These are phyloP conservation scores for Mythimna loreyi DNA, from an alignment of 2,888 invertebrate species.

Conservation along the genomic window DNA sequence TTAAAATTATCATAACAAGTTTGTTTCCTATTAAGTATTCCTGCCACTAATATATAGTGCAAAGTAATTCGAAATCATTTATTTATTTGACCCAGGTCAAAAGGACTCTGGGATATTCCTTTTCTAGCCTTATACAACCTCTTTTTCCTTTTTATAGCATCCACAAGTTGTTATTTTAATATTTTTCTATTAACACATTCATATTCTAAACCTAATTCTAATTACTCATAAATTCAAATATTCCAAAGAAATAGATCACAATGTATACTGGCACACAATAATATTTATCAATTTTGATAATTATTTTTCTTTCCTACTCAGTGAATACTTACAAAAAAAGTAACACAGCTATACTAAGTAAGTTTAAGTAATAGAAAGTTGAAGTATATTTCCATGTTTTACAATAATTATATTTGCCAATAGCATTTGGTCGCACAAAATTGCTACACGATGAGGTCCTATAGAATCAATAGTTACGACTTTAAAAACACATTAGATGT, in stretches of 20 bases:
- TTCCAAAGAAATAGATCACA: background rate
- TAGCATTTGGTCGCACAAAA: background rate
- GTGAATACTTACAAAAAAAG: conserved; percentile 3
- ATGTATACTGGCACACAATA: background rate
- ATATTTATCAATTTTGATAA: conserved; percentile 7
- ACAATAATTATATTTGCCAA: no score
- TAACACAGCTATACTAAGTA: background rate
- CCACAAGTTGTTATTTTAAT: background rate
- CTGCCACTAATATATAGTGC: no score
- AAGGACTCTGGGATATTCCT: background rate
- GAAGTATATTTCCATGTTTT: background rate
- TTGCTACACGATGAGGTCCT: conserved; percentile 5
- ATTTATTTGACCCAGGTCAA: no score
- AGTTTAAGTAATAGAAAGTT: background rate
- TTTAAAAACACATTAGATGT: background rate
- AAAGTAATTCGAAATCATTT: no score
- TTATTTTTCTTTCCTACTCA: background rate
- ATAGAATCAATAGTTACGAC: background rate
- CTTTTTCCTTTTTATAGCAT: background rate
- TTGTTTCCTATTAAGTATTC: no score
- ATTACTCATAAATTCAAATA: background rate
- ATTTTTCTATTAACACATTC: background rate
- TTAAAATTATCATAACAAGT: no score
- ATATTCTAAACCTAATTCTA: background rate
- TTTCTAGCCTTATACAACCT: no score